Evolutionary conservation across 2,113 vertebrate species (phyloP), one percentile per base, ranked within the genome.

Genomic region (Sinocyclocheilus maitianheensis): DNA sequence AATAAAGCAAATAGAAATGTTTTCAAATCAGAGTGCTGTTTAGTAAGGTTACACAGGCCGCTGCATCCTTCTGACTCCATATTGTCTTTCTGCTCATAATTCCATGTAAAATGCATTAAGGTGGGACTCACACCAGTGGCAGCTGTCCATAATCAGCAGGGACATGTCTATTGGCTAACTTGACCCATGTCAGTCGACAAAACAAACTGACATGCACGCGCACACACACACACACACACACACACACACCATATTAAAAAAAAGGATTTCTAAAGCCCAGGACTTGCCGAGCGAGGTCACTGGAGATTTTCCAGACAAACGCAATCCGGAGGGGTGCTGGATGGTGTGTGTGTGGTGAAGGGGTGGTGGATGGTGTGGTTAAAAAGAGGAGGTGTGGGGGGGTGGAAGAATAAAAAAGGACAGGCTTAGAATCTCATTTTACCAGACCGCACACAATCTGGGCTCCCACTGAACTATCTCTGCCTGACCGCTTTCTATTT

Each of bases 371-470:
- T 65, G 55, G 80, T 91, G 63, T 60, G 83, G 80, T 55, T 78
- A 89, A 90, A 90, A 91, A 89, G 89, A 89, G 72, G 20, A 69
- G 37, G 11, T 10, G 43, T 10, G 46, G 0, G 46, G 46, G 46
- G 46, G 90, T 87, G 90, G 83, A 92, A 93, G 93, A 94, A 95
- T 94, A 95, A 94, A 95, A 83, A 99, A 97, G 97, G 97, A 98
- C 97, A 97, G 97, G 95, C 97, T 96, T 97, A 95, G 97, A 98
- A 98, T 99, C 97, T 98, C 97, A 98, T 98, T 97, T 98, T 98
- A 99, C 98, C 98, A 99, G 97, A 99, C 98, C 97, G 97, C 97
- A 97, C 97, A 98, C 97, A 99, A 98, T 99, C 98, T 99, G 97
- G 97, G 97, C 97, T 98, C 97, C 96, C 97, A 98, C 97, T 98